phyloP scores from a whole-genome alignment of 1,140 invertebrate species.

The Nasonia longicornis region DNA sequence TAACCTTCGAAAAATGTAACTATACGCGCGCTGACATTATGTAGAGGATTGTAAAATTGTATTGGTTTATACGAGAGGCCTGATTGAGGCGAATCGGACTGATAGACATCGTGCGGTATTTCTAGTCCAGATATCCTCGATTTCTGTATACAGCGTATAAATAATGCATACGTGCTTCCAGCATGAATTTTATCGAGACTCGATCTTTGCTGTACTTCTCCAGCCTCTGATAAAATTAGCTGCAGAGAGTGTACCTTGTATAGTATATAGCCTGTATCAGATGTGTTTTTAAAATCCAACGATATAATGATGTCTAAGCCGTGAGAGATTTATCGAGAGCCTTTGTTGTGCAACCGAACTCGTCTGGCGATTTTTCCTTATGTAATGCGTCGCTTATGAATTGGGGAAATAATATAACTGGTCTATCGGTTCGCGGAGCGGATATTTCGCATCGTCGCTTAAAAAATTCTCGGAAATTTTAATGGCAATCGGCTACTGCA shows the following conservation, averaged over 20 bases:
- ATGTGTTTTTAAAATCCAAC: not conserved
- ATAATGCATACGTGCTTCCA: not conserved
- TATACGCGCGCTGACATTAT: not conserved
- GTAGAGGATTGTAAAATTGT: not conserved
- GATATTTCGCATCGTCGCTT: not conserved
- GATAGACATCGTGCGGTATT: not conserved
- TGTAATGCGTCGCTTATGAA: not conserved
- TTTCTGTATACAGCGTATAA: not conserved
- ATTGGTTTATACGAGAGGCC: not conserved
- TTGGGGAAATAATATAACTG: not conserved
- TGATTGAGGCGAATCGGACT: not conserved
- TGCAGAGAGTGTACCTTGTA: not conserved
- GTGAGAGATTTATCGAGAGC: conserved; percentile 7
- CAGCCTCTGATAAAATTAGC: not conserved
- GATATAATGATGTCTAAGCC: not conserved
- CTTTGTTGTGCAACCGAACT: not conserved
- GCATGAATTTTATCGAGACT: not conserved
- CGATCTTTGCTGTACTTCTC: not conserved
- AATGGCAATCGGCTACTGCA: too few relatives aligned
- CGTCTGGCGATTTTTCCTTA: not conserved
- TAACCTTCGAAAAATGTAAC: not conserved
- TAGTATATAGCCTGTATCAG: too few relatives aligned
- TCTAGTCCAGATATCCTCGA: not conserved
- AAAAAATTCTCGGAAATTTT: too few relatives aligned
- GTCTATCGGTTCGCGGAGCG: not conserved